Evolutionary conservation across 2,797 vertebrate species (phyloP).

Genomic region (Odontamblyopus lacepedii): DNA sequence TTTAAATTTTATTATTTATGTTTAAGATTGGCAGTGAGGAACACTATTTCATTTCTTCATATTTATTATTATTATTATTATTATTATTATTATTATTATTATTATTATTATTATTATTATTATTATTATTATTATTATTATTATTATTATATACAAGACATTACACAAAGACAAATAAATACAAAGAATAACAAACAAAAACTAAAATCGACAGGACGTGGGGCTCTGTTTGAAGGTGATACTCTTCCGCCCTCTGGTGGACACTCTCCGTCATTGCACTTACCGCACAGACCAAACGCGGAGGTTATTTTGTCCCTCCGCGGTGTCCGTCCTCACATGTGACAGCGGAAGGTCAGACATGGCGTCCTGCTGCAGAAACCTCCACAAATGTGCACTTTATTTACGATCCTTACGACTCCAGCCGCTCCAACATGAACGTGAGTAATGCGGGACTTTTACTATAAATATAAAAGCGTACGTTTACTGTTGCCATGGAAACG

Average conservation of each 20-base stretch:
- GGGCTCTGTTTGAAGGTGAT: no score
- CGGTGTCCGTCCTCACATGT: constrained; percentile 46
- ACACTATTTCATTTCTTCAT: no score
- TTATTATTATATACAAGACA: no score
- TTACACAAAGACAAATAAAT: no score
- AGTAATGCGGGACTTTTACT: constrained; percentile 31
- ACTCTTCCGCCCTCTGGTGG: constrained; percentile 45
- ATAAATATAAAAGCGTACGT: not conserved
- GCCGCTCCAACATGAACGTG: constrained; percentile 67
- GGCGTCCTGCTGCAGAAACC: constrained; percentile 59
- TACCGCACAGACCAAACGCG: not conserved
- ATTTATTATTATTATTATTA: no score
- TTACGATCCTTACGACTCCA: constrained; percentile 45
- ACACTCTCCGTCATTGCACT: not conserved
- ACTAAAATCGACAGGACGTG: no score
- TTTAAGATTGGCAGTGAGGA: no score
- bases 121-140: no score
- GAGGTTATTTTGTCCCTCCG: accelerated
- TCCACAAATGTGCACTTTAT: constrained; percentile 35
- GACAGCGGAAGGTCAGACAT: constrained; percentile 72
- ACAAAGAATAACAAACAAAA: no score
- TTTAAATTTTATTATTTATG: no score
- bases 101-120: no score
- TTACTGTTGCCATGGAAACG: not conserved
- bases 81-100: no score